phyloP scores from a whole-genome alignment of 1,140 invertebrate genomes.

The Acromyrmex echinatior region DNA sequence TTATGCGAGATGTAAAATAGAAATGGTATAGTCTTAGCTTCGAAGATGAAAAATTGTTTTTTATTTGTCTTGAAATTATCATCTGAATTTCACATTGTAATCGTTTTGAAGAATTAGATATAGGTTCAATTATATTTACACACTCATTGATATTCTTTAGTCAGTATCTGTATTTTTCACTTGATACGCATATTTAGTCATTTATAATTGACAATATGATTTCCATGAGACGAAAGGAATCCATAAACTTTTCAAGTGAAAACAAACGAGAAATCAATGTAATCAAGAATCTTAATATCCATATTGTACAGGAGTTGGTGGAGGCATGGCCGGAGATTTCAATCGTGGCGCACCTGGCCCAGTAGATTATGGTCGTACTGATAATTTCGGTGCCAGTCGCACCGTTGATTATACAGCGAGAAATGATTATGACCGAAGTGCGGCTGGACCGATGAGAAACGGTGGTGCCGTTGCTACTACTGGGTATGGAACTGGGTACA shows the following conservation, averaged over 20 bases:
- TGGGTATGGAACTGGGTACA: slow-evolving; percentile 84
- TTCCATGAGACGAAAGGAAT: background rate
- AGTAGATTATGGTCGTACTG: slow-evolving; percentile 85
- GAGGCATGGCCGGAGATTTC: slow-evolving; percentile 84
- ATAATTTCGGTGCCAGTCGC: slow-evolving; percentile 83
- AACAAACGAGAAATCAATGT: background rate
- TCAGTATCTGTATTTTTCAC: background rate
- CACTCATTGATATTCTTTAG: background rate
- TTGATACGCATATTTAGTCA: background rate
- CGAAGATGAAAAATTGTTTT: background rate
- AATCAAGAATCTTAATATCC: background rate
- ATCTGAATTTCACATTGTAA: too few relatives aligned
- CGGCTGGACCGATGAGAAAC: slow-evolving; percentile 85
- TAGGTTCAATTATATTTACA: background rate
- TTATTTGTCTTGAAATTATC: background rate
- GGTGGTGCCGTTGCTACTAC: slow-evolving; percentile 84
- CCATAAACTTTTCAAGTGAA: slow-evolving; percentile 32
- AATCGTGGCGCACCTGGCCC: slow-evolving; percentile 83
- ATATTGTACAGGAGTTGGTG: slow-evolving; percentile 78
- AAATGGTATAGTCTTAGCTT: background rate
- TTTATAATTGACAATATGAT: background rate
- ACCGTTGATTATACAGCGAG: slow-evolving; percentile 83
- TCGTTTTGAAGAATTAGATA: background rate
- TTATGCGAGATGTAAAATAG: too few relatives aligned
- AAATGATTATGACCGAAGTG: slow-evolving; percentile 84